These are phyloP conservation scores for Mormyrus lacerda DNA, from an alignment of 2,113 vertebrate genomes.

Conservation along the genomic window DNA sequence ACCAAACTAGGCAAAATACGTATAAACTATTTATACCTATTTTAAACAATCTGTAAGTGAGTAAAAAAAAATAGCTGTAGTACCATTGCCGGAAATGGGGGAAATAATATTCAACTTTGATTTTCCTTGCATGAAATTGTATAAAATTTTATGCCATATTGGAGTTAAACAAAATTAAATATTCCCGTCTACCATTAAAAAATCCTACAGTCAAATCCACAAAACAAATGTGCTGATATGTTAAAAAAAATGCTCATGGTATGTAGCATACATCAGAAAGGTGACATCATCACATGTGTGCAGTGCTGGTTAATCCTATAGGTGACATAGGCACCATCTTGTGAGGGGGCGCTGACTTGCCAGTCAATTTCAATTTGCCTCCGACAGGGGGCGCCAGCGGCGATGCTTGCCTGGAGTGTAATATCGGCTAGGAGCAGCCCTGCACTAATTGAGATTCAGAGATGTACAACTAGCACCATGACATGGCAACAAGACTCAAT, in stretches of 20 bases:
- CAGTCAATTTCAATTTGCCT: background rate
- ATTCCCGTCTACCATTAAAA: background rate
- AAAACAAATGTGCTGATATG: background rate
- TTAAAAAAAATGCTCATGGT: background rate
- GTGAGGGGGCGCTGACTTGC: background rate
- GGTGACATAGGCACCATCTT: background rate
- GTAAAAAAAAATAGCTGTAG: background rate
- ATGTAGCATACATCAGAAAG: background rate
- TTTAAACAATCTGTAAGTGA: background rate
- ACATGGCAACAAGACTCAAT: background rate
- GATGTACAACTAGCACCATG: background rate
- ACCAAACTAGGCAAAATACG: background rate
- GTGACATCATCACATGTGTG: background rate
- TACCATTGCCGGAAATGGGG: background rate
- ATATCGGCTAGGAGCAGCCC: background rate
- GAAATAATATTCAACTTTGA: background rate
- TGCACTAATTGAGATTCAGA: background rate
- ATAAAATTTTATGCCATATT: background rate
- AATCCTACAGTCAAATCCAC: background rate
- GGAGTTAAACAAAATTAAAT: background rate
- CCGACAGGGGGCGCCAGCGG: background rate
- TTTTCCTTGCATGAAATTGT: background rate
- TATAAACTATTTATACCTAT: background rate
- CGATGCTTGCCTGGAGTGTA: background rate
- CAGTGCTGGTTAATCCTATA: background rate